phyloP scores from a whole-genome alignment of 53 echinoderm and acorn worm genomes.

The Arbacia lixula region DNA sequence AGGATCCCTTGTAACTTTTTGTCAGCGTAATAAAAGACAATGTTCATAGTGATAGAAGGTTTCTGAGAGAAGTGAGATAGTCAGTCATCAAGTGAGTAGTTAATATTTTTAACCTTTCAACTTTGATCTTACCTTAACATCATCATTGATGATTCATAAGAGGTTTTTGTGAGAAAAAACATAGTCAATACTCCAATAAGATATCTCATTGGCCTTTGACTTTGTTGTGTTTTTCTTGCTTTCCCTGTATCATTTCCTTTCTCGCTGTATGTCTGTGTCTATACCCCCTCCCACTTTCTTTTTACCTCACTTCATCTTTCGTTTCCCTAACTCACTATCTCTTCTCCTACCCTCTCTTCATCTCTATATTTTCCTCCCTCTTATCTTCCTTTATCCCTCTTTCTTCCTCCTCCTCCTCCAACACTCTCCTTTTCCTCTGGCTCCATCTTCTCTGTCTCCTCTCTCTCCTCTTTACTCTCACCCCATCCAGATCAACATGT shows the following conservation, averaged over 20 bases:
- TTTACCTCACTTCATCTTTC: not conserved
- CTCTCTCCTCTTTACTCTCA: not conserved
- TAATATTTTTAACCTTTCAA: too few species aligned
- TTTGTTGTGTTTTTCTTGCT: not conserved
- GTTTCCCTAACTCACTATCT: not conserved
- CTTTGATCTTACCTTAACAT: too few species aligned
- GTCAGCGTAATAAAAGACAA: too few species aligned
- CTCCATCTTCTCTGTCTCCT: not conserved
- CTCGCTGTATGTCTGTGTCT: not conserved
- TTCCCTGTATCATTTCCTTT: not conserved
- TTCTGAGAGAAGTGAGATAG: too few species aligned
- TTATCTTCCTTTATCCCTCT: not conserved
- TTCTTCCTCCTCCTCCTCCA: not conserved
- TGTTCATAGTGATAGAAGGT: too few species aligned
- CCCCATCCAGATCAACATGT: conserved; percentile 90
- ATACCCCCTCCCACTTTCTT: not conserved
- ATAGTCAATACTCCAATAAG: too few species aligned
- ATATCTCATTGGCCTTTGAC: not conserved
- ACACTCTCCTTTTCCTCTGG: not conserved
- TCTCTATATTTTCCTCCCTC: not conserved
- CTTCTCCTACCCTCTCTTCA: not conserved
- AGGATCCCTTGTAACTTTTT: too few species aligned
- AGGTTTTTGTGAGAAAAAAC: too few species aligned
- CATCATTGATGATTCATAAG: too few species aligned
- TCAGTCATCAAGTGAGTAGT: too few species aligned